phyloP scores from a whole-genome alignment of 2,113 vertebrate genomes.

The Furnarius figulus region DNA sequence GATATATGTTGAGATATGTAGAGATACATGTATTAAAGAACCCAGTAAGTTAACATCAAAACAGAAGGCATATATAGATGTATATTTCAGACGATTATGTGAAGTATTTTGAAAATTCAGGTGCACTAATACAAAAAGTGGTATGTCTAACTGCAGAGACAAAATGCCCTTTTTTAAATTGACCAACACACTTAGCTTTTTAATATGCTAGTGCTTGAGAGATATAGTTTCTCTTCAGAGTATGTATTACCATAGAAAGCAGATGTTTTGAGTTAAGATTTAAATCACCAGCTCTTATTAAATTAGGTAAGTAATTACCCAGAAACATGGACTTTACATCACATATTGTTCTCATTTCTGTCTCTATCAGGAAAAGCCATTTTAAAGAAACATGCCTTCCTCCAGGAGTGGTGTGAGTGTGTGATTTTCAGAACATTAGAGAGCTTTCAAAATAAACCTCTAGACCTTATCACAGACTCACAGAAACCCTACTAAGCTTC shows the following conservation, averaged over 20 bases:
- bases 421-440: neutral
- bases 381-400: neutral
- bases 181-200: neutral
- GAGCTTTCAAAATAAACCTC: neutral
- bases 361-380: neutral
- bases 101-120: neutral
- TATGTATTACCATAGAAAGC: neutral
- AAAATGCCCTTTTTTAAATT: neutral
- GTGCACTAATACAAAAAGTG: neutral
- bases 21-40: neutral
- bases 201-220: neutral
- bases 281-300: conserved; percentile 33
- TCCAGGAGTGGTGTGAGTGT: neutral
- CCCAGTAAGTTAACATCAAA: neutral
- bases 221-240: neutral
- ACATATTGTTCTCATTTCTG: neutral
- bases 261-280: conserved; percentile 61
- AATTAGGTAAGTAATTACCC: conserved; percentile 28
- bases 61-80: neutral
- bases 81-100: neutral
- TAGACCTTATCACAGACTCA: neutral
- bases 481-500: neutral
- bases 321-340: conserved; percentile 4
- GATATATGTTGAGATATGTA: neutral
- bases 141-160: neutral